Evolutionary conservation across 2,888 invertebrate genomes (phyloP).

Genomic region (Diaperis boleti): DNA sequence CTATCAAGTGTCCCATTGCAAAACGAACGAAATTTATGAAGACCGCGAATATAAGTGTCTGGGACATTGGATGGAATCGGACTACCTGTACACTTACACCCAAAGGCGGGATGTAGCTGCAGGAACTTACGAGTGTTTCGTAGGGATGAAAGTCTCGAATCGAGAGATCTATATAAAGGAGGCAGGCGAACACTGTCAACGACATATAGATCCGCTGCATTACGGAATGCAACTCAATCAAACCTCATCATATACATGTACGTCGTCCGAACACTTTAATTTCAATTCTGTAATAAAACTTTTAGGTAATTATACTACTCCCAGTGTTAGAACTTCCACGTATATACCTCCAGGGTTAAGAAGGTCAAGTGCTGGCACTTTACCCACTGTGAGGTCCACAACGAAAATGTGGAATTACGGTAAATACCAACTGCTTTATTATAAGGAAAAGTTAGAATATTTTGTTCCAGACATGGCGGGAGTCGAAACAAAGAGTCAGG

Average conservation of each 20-base stretch:
- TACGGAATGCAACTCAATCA: constrained; percentile 75
- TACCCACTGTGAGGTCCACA: constrained; percentile 46
- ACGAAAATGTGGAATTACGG: constrained; percentile 55
- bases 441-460: no score
- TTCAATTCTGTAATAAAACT: background rate
- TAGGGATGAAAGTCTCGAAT: constrained; percentile 71
- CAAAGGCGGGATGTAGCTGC: constrained; percentile 72
- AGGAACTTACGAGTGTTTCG: constrained; percentile 75
- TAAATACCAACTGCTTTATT: constrained; percentile 26
- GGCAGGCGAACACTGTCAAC: constrained; percentile 75
- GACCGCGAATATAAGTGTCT: constrained; percentile 76
- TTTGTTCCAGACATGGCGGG: constrained; percentile 37
- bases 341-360: constrained; percentile 33
- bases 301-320: constrained; percentile 33
- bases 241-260: constrained; percentile 61
- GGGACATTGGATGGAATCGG: constrained; percentile 76
- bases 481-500: constrained; percentile 36
- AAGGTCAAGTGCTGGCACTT: constrained; percentile 35
- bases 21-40: constrained; percentile 72
- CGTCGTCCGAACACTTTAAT: constrained; percentile 37
- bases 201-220: constrained; percentile 70
- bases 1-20: constrained; percentile 74
- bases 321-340: constrained; percentile 36
- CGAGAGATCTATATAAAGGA: constrained; percentile 75
- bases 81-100: constrained; percentile 74